These are phyloP conservation scores for Rhopalosiphum nymphaeae DNA, from an alignment of 2,888 invertebrate genomes.

Conservation along the genomic window DNA sequence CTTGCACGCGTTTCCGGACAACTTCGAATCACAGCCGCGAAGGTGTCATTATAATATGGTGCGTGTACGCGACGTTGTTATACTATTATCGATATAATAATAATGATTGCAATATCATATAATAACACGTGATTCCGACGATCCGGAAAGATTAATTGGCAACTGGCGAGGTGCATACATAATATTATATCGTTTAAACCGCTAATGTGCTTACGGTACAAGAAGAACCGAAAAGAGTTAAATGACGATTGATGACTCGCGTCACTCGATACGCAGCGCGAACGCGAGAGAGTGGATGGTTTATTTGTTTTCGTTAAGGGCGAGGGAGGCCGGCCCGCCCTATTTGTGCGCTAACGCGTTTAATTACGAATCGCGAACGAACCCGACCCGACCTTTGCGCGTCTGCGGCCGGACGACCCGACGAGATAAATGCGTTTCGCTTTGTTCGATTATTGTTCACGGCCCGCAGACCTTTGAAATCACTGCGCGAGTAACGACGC, in stretches of 20 bases:
- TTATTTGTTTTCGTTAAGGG: conserved; percentile 1
- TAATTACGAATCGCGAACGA: not conserved
- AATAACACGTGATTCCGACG: not conserved
- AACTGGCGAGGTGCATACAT: not conserved
- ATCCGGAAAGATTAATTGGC: not conserved
- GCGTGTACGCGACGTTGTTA: too few species aligned
- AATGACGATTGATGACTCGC: conserved; percentile 38
- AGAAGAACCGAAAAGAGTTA: conserved; percentile 13
- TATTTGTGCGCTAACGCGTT: not conserved
- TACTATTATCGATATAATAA: not conserved
- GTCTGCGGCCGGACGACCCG: not conserved
- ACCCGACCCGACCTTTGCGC: not conserved
- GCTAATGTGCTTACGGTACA: not conserved
- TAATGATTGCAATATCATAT: not conserved
- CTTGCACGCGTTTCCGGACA: not conserved
- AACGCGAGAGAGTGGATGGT: not conserved
- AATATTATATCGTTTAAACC: not conserved
- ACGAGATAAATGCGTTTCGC: not conserved
- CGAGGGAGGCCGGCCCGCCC: not conserved
- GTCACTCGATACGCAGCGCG: not conserved
- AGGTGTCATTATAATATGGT: not conserved
- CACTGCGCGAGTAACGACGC: not conserved
- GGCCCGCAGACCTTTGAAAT: not conserved
- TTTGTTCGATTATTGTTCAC: not conserved
- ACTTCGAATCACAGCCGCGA: not conserved